Base-by-base conservation (phyloP, 1,140 invertebrate species). In the Caerostris darwini region DNA sequence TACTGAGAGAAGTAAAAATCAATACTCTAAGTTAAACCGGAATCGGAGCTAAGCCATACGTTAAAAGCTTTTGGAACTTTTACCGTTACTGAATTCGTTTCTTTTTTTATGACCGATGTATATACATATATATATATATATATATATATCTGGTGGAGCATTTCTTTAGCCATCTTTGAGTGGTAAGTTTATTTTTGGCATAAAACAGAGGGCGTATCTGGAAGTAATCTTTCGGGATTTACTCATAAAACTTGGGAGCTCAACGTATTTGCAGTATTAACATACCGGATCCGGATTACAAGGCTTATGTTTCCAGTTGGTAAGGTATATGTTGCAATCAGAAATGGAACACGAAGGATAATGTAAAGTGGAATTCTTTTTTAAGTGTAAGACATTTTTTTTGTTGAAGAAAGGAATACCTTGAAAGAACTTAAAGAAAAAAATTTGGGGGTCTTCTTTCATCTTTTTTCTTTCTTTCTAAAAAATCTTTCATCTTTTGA, bases 41-140 rank as follows among this genome's bases (percentile, higher is more conserved):
- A 88, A 88, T 88, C 50, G 61, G 67, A 88, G 53, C 61, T 61
- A 88, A 61, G 86, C 86, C 50, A 88, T 67, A 88, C 61, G 82
- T 85, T 85, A 85, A 85, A 85, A 85, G 82, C 82, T 85, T 85
- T 85, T 58, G 57, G 82, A 85, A 85, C 54, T 85, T 85, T 85
- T 85, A 57, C 54, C 57, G n/a, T 85, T 10, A 64, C 82, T n/a
- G 54, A 85, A 56, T 58, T 17, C 81, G 8, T 56, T n/a, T 81
- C 19, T 50, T 81, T 81, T 17, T 67, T 77, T 10, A 77, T 77
- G 50, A 10, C 10, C 34, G 71, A 77, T 77, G 71, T 69, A 19
- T 77, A 77, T 34, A 34, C 2, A 34, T 34, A 34, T 34, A 34
- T 34, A 34, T 34, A 34, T 34, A 0, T 34, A 34, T 34, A 34